phyloP scores from a whole-genome alignment of 2,113 vertebrate genomes.

The Lasiurus cinereus region DNA sequence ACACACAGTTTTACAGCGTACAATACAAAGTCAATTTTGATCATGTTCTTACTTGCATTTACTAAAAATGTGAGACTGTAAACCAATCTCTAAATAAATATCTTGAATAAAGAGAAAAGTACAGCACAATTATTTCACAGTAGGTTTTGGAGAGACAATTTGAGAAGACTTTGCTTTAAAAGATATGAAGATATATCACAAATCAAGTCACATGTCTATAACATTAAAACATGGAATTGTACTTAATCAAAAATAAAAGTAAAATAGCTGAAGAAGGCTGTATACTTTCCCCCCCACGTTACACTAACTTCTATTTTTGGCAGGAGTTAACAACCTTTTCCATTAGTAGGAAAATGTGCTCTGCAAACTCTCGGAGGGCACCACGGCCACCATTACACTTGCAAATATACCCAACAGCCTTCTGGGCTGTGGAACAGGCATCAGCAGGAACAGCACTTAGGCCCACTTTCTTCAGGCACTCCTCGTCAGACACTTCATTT shows the following conservation, averaged over 20 bases:
- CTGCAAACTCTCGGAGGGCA: conserved; percentile 93
- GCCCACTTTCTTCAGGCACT: conserved; percentile 91
- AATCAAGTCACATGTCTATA: conserved; percentile 61
- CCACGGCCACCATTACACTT: conserved; percentile 87
- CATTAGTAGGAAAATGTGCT: conserved; percentile 91
- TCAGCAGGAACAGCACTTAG: conserved; percentile 91
- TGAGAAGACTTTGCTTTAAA: conserved; percentile 54
- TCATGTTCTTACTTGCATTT: conserved; percentile 69
- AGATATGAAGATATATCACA: conserved; percentile 64
- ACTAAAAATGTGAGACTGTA: conserved; percentile 71
- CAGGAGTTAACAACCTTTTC: conserved; percentile 89
- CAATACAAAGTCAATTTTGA: conserved; percentile 73
- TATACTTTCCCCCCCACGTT: background rate
- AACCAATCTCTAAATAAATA: conserved; percentile 58
- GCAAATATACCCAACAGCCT: conserved; percentile 92
- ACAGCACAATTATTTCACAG: conserved; percentile 61
- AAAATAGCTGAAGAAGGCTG: background rate
- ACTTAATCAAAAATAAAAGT: conserved; percentile 60
- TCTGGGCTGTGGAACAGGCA: conserved; percentile 86
- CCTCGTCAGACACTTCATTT: conserved; percentile 90
- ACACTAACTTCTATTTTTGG: conserved; percentile 77
- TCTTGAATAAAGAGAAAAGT: conserved; percentile 60
- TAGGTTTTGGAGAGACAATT: conserved; percentile 46
- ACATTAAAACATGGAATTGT: conserved; percentile 55
- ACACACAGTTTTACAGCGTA: conserved; percentile 68